Base-by-base conservation (phyloP, 2,888 invertebrate genomes). In the Cryptus viduatorius region DNA sequence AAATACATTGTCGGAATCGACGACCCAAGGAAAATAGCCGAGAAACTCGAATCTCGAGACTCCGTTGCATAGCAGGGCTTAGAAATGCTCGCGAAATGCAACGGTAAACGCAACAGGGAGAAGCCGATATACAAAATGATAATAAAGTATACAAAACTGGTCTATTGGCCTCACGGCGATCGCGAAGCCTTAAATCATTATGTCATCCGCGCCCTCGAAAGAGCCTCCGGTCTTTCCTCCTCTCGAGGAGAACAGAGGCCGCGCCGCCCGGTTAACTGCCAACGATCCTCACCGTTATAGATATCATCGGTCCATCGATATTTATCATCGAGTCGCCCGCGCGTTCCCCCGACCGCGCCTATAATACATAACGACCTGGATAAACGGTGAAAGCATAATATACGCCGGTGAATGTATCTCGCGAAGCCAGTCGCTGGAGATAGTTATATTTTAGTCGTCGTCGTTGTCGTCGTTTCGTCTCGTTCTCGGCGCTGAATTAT, bases 351-450 rank as follows among this genome's bases (percentile, higher is more conserved):
- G 69, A 48, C 77, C 78, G 71, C 82, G 82, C 82, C 83, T 81
- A 69, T 53, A 44, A 37, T 73, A 69, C 48, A 81, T 71, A 73
- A 84, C 73, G 84, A 84, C 84, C 84, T 84, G 84, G 84, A 84
- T 84, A 84, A 84, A 81, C 84, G 84, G 84, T 84, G 84, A 84
- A 84, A 84, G 84, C 81, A 84, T 84, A 83, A 84, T 80, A 79
- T 53, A 69, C 69, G 81, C 24, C 50, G 84, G 78, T 71, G 81
- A 84, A 84, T 84, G 84, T 81, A 81, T 82, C 76, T 65, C 50
- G 50, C 76, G 29, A 37, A 37, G 37, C 31, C 73, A 31, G 19
- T 73, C 42, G 59, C 48, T 8, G 31, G 59, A 65, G 76, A 65
- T 76, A 53, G 76, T 76, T 37, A 37, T 37, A 65, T 73, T 61